Conservation (phyloP, 2,888 invertebrate genomes). For the Monopis laevigella region DNA sequence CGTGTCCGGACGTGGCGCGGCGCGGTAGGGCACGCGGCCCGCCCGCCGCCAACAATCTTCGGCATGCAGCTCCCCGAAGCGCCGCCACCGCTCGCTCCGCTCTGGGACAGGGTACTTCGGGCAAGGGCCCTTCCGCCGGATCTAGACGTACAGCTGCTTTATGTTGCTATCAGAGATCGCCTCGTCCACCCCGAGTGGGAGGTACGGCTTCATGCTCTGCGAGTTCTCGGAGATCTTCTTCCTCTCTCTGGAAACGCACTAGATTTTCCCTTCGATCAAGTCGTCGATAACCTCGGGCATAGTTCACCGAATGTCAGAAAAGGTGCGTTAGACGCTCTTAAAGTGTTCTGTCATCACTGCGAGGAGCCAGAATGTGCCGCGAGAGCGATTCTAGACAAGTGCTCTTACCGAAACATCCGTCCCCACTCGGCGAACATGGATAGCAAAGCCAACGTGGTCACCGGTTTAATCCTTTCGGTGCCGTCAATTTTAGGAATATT, state of each 20-base stretch:
- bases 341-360: constrained; percentile 76
- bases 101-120: constrained; percentile 84
- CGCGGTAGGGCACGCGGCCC: constrained; percentile 41
- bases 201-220: constrained; percentile 82
- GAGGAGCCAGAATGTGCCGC: constrained; percentile 74
- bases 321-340: constrained; percentile 79
- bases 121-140: constrained; percentile 77
- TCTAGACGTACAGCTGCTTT: constrained; percentile 72
- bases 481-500: constrained; percentile 71
- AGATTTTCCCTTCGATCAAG: constrained; percentile 76
- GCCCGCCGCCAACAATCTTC: constrained; percentile 27
- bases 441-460: constrained; percentile 64
- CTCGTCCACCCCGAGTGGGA: constrained; percentile 84
- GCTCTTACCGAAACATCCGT: constrained; percentile 69
- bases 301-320: constrained; percentile 82
- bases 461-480: constrained; percentile 72
- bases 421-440: constrained; percentile 61
- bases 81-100: constrained; percentile 72
- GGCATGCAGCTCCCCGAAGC: constrained; percentile 59
- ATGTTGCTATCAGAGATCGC: constrained; percentile 76
- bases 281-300: constrained; percentile 83
- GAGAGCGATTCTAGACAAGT: constrained; percentile 70
- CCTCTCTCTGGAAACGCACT: constrained; percentile 76
- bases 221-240: constrained; percentile 81
- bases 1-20: constrained; percentile 48